Percentiles rank a stretch among this genome's conserved stretches.
These are phyloP conservation scores for Circaetus cinerascens DNA, from an alignment of 2,113 vertebrate species.

Conservation along the genomic window DNA sequence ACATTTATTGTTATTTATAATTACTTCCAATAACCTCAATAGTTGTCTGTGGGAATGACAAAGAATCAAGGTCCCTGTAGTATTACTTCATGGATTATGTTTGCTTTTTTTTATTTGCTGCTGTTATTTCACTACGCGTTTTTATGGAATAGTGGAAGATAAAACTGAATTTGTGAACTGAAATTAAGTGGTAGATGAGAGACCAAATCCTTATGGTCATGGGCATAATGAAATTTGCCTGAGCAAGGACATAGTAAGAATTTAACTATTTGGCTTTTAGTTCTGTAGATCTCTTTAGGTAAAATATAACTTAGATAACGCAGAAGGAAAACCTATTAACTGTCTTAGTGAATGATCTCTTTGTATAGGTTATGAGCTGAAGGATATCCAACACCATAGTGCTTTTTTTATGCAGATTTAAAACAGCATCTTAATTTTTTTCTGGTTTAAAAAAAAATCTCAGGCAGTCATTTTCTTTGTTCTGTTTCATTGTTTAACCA, in stretches of 20 bases:
- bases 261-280: background rate
- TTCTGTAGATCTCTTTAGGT: background rate
- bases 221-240: background rate
- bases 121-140: background rate
- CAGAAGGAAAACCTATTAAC: background rate
- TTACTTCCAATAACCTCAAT: background rate
- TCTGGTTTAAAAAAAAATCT: background rate
- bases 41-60: background rate
- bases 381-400: background rate
- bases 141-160: background rate
- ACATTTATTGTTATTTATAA: background rate
- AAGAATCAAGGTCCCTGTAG: background rate
- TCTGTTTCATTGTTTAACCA: background rate
- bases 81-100: background rate
- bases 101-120: background rate
- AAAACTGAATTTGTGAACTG: background rate
- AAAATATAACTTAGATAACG: background rate
- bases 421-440: background rate
- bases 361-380: background rate
- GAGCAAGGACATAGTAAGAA: background rate
- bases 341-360: background rate
- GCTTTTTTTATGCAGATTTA: background rate
- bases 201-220: background rate
- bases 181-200: background rate
- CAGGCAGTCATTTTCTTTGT: background rate